Evolutionary conservation across 2,888 invertebrate species (phyloP), one percentile per base, ranked within the genome.

Genomic region (Gordius sp.): DNA sequence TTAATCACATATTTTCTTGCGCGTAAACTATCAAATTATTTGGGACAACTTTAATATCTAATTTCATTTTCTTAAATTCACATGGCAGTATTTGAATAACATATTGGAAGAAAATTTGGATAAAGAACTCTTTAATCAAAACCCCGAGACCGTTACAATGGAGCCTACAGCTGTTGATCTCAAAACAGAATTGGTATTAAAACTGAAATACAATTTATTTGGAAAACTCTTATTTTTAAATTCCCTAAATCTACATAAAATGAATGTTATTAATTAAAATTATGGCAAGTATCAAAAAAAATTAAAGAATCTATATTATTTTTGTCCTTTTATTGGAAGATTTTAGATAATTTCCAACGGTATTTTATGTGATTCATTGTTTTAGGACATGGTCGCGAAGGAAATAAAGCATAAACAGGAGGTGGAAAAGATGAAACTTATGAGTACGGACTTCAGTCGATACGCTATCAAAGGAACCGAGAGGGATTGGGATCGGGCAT

Each of bases 141-240:
- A 18, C n/a, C n/a, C 8, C 20, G 20, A 8, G 4, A 20, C 8
- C 8, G 20, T 8, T 47, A 13, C 39, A 33, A 47, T 47, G 47
- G 16, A 20, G 20, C 47, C 47, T 4, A 47, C 47, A 8, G 20
- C 8, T 18, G 20, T 47, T 4, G 47, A 47, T 20, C 23, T 47
- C 8, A 47, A 47, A 47, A 47, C 47, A 47, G 47, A 47, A 47
- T 47, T 47, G 47, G 47, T 47, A n/a, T 33, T 33, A 13, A 33
- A 33, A 33, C 39, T 47, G 4, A n/a, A 8, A 47, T 47, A 47
- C 20, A 47, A 47, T 47, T 47, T 47, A 18, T 47, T 33, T 33
- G n/a, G n/a, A n/a, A n/a, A n/a, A n/a, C n/a, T n/a, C n/a, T n/a
- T n/a, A n/a, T n/a, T n/a, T n/a, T n/a, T n/a, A n/a, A n/a, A n/a